Evolutionary conservation across 2,888 invertebrate genomes (phyloP).

Genomic region (Drosophila meridiana): DNA sequence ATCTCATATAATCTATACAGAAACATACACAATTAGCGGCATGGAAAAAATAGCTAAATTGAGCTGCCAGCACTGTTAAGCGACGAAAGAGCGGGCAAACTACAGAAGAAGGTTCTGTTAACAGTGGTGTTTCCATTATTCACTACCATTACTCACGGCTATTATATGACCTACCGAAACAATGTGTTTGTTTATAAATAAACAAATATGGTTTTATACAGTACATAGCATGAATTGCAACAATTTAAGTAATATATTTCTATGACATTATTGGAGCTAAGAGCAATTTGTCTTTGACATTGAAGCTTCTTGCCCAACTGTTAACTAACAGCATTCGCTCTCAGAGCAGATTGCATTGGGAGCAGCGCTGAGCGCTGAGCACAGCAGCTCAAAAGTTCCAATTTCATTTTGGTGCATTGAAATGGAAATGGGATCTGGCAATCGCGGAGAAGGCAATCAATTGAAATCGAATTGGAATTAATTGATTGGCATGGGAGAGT

Average conservation of each 20-base stretch:
- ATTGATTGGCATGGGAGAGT: slow-evolving; percentile 41
- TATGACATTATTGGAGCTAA: background rate
- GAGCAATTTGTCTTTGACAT: slow-evolving; percentile 3
- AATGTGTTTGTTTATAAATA: background rate
- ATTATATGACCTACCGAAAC: background rate
- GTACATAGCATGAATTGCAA: too few relatives aligned
- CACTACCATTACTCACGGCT: slow-evolving; percentile 11
- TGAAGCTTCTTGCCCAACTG: slow-evolving; percentile 1
- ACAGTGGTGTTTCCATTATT: slow-evolving; percentile 22
- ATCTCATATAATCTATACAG: background rate
- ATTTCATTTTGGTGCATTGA: slow-evolving; percentile 38
- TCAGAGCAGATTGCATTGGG: slow-evolving; percentile 15
- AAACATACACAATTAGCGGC: background rate
- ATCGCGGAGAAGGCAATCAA: slow-evolving; percentile 46
- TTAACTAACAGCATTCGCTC: slow-evolving; percentile 25
- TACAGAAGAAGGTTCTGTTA: slow-evolving; percentile 13
- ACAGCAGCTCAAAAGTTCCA: slow-evolving; percentile 46
- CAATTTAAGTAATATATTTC: background rate
- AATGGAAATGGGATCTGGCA: slow-evolving; percentile 13
- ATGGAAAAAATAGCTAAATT: slow-evolving; percentile 5
- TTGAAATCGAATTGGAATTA: slow-evolving; percentile 58
- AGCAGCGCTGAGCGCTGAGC: slow-evolving; percentile 24
- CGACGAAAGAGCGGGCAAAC: slow-evolving; percentile 11
- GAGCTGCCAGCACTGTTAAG: slow-evolving; percentile 14
- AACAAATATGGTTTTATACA: background rate